Evolutionary conservation across 2,797 vertebrate genomes (phyloP), one percentile per base, ranked within the genome.

Genomic region (Mormyrus hasselquistii): DNA sequence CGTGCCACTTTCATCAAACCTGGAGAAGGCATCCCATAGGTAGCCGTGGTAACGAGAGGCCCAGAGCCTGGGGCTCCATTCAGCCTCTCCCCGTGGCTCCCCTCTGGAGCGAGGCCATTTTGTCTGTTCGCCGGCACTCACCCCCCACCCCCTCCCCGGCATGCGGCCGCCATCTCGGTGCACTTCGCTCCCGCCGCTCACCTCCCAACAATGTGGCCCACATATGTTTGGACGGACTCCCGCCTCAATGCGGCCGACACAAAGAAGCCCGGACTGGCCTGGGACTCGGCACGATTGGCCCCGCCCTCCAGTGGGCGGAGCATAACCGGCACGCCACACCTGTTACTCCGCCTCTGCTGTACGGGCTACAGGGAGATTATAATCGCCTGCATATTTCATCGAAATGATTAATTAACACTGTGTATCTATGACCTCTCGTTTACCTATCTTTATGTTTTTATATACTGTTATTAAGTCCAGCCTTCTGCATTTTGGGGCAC

Each of bases 1-100:
- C 92, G 91, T 90, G 91, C 89, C 85, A 83, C 62, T 93, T 91
- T 89, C 14, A 62, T 82, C 69, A 57, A 89, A 82, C 62, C 90
- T 73, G 41, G 16, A 86, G 10, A n/a, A 14, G 90, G 73, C 55
- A 57, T 90, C 89, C 88, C 86, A 87, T 34, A 89, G 90, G 92
- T 91, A 89, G 91, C 91, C 91, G 91, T 86, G 87, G 85, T 69
- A 83, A 65, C 86, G 53, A 14, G 29, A 89, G 82, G 85, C 85
- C 85, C 92, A 9, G 90, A 76, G 90, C 87, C 91, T 90, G 90
- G 82, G 41, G 82, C 82, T 10, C 22, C 85, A 7, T 84, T 50
- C 82, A 44, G 73, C 76, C 65, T 5, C 7, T n/a, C 52, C 52
- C n/a, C 82, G 73, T 6, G 82, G 5, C 82, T n/a, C 65, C 59